Evolutionary conservation across 2,797 vertebrate species (phyloP).

Genomic region (Enteromius treurensis): DNA sequence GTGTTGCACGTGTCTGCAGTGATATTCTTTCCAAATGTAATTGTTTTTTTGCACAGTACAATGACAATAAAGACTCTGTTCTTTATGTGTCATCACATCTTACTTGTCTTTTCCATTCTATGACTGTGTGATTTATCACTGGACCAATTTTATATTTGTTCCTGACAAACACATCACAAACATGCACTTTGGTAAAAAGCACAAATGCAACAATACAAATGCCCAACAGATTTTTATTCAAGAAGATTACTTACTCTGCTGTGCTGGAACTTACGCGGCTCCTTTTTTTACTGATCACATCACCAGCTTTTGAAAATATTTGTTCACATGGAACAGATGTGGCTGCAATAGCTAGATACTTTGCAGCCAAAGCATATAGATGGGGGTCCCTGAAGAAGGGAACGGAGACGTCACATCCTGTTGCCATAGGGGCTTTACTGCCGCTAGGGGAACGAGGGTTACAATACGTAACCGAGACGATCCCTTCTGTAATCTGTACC

Average conservation of each 20-base stretch:
- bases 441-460: too few relatives aligned
- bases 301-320: neutral
- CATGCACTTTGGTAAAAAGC: neutral
- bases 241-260: neutral
- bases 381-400: too few relatives aligned
- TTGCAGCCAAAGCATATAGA: neutral
- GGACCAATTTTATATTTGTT: neutral
- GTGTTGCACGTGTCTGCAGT: neutral
- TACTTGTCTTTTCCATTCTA: too few relatives aligned
- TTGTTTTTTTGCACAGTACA: neutral
- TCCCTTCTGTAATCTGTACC: too few relatives aligned
- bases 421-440: too few relatives aligned
- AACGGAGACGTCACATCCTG: too few relatives aligned
- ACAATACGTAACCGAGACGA: too few relatives aligned
- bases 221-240: neutral
- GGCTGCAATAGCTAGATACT: too few relatives aligned
- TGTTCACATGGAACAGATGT: neutral
- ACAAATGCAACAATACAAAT: neutral
- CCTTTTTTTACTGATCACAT: too few relatives aligned
- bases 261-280: neutral
- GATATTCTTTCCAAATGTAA: neutral
- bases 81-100: too few relatives aligned
- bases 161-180: neutral
- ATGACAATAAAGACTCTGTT: too few relatives aligned
- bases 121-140: too few relatives aligned